Evolutionary conservation across 2,888 invertebrate species (phyloP), one percentile per base, ranked within the genome.

Genomic region (Dryadula phaetusa): DNA sequence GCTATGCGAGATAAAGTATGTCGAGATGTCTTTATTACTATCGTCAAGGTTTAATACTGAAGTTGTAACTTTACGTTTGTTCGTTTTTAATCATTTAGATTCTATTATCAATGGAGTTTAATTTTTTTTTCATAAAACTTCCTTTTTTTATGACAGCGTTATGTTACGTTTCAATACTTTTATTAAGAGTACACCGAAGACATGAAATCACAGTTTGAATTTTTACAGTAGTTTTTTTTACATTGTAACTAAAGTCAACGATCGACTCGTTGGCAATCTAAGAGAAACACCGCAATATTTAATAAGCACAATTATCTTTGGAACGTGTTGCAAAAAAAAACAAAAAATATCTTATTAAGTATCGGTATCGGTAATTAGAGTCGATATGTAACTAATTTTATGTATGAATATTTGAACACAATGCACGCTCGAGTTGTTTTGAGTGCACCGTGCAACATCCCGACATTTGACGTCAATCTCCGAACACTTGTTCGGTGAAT

Each of bases 401-500:
- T 18, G 18, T 44, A 32, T 32, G 25, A 44, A 44, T 25, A 28
- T 60, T 60, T 60, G 14, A 60, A 44, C 25, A 25, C 42, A 60
- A 28, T n/a, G 60, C 14, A 32, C 14, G 28, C 20, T 44, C 32
- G 18, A 20, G 42, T 62, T 69, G 56, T 66, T 53, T 42, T 56
- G 40, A 42, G 47, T 66, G 65, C 62, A 62, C 44, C 63, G 25
- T 58, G 58, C 62, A 66, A 70, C 70, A 64, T 72, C 68, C n/a
- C 67, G 60, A 64, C 44, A 18, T 44, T 58, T 72, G 72, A 70
- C 72, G 72, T 72, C 70, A 70, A 58, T 66, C 22, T 42, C 47
- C 42, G 60, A 60, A 20, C 60, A 60, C 60, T 44, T 44, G 60
- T 60, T 18, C 25, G 22, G 22, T 42, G 28, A 44, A 60, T 46